A percentile compares a stretch with the other conserved stretches of the same genome.
phyloP scores from a whole-genome alignment of 2,797 vertebrate genomes.

The Sebastes nivosus region DNA sequence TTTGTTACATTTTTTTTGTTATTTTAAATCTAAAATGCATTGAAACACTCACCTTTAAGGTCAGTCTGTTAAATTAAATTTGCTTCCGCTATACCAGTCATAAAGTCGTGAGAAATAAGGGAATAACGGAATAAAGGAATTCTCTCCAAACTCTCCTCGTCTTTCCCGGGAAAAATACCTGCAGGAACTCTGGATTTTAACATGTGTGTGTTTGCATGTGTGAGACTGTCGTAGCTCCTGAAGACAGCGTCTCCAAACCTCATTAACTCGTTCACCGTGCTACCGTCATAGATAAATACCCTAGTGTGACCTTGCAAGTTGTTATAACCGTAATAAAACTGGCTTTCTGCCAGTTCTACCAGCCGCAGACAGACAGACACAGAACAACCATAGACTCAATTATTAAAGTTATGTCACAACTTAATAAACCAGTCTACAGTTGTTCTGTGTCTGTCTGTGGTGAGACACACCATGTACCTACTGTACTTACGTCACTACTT shows the following conservation, averaged over 20 bases:
- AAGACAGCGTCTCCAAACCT: neutral
- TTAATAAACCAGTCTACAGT: too few relatives aligned
- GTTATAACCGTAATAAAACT: neutral
- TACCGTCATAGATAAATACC: neutral
- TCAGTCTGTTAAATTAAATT: neutral
- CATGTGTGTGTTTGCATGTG: neutral
- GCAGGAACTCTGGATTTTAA: neutral
- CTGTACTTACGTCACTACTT: neutral
- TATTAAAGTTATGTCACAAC: neutral
- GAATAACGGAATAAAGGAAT: too few relatives aligned
- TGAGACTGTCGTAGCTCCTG: fast-evolving
- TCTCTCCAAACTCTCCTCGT: neutral
- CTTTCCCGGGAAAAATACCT: neutral
- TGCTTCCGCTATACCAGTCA: neutral
- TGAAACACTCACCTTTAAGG: neutral
- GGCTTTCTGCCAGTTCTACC: neutral
- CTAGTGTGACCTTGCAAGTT: too few relatives aligned
- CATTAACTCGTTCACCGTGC: neutral
- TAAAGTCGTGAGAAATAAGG: neutral
- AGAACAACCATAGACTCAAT: neutral
- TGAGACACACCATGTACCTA: neutral
- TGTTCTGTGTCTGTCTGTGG: too few relatives aligned
- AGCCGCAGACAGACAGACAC: neutral
- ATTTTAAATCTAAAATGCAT: neutral
- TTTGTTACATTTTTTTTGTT: neutral